Evolutionary conservation across 2,113 vertebrate species (phyloP).

Genomic region (Rhadina sibilatrix): DNA sequence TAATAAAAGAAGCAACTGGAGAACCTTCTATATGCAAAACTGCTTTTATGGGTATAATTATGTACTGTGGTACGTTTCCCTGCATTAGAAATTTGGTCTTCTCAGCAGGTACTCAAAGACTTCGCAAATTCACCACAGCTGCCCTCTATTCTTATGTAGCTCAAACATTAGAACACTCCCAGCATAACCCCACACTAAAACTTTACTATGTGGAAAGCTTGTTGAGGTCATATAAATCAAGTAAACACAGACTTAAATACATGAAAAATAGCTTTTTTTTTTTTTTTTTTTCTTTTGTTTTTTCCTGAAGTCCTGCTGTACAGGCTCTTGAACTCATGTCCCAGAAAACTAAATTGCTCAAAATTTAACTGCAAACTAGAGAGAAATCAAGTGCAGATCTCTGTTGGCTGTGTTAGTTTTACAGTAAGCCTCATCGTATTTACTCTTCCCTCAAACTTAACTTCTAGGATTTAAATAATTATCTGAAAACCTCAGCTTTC

Average conservation of each 20-base stretch:
- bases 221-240: not conserved
- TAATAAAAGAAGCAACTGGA: not conserved
- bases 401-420: not conserved
- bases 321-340: not conserved
- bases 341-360: not conserved
- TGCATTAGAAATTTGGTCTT: not conserved
- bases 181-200: not conserved
- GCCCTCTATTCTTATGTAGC: not conserved
- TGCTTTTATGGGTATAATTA: not conserved
- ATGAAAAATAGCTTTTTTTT: not conserved
- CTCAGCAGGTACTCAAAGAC: not conserved
- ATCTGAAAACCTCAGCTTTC: not conserved
- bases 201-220: not conserved
- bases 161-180: not conserved
- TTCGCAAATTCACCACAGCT: not conserved
- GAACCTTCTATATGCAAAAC: not conserved
- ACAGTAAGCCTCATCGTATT: not conserved
- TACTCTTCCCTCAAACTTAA: not conserved
- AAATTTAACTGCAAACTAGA: not conserved
- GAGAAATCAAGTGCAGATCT: not conserved
- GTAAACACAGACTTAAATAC: not conserved
- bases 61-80: not conserved
- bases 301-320: not conserved
- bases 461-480: not conserved
- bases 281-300: not conserved